Percentiles rank a stretch among this genome's conserved stretches.
phyloP scores from a whole-genome alignment of 2,888 invertebrate genomes.

The Phyllotreta cruciferae region DNA sequence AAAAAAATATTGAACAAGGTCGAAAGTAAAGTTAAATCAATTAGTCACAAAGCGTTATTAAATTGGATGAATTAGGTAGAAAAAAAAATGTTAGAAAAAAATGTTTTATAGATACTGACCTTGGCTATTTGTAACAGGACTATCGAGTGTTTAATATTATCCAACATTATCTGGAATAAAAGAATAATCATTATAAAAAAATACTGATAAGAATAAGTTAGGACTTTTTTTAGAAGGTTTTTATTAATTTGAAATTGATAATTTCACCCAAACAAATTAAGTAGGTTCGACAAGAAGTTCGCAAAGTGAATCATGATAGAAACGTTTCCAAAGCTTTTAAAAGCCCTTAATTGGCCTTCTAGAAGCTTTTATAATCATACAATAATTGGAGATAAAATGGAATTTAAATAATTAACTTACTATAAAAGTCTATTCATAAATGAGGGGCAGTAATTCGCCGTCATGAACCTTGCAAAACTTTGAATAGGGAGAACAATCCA shows the following conservation, averaged over 20 bases:
- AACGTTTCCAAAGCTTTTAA: too few species aligned
- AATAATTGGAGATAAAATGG: background rate
- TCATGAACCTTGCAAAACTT: too few species aligned
- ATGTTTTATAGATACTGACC: conserved; percentile 62
- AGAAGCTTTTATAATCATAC: background rate
- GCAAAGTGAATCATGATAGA: too few species aligned
- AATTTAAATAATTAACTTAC: conserved; percentile 19
- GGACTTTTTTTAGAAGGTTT: too few species aligned
- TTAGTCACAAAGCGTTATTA: background rate
- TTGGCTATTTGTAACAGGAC: conserved; percentile 97
- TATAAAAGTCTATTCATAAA: too few species aligned
- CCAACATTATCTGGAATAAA: conserved; percentile 80
- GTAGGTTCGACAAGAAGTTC: too few species aligned
- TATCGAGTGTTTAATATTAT: conserved; percentile 98
- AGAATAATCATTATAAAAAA: conserved; percentile 35
- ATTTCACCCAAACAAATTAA: too few species aligned
- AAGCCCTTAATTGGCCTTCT: too few species aligned
- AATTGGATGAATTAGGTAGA: background rate
- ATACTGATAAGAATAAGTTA: too few species aligned
- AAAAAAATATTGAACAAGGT: background rate
- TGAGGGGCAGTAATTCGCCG: too few species aligned
- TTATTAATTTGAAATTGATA: too few species aligned
- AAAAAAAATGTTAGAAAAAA: conserved; percentile 8
- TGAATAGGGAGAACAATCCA: too few species aligned
- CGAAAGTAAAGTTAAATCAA: background rate